Evolutionary conservation across 1,140 invertebrate genomes (phyloP), one percentile per base, ranked within the genome.

Genomic region (Caligus rogercresseyi): DNA sequence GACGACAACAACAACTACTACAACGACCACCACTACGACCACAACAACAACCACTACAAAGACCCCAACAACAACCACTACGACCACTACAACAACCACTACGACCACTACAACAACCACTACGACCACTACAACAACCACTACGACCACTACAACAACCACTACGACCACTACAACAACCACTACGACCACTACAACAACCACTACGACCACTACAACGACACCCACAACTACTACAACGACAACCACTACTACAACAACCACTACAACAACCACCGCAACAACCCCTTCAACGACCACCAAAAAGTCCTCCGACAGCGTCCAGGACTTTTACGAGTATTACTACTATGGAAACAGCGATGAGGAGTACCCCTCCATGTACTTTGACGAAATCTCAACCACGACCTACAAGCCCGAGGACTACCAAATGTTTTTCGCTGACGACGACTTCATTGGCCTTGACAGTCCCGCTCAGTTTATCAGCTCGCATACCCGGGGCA

Each of bases 371-470:
- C 23, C 16, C 20, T 23, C 16, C 23, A 57, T 57, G 55, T 57
- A 57, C 23, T 57, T 57, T 57, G 55, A 57, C 18, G 55, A 57
- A 25, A 23, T 57, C 16, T 57, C 55, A 23, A 57, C 55, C 3
- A 57, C 55, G 11, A 16, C 55, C 31, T 43, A 43, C 31, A 43
- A 43, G n/a, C 31, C 31, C 7, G 31, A 43, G n/a, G 31, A 25
- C 55, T 57, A 19, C 55, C 55, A 19, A 24, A 25, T 24, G 55
- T 57, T 57, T 25, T 57, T 19, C 20, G 55, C 21, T 7, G 23
- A 19, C 18, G 16, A 19, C 7, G 55, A 57, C 16, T 21, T 23
- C 7, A 25, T 16, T 14, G 13, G 16, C 11, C 13, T 20, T 19
- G 53, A 21, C 19, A 15, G 13, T 15, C 7, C 7, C 11, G 13